Base-by-base conservation (phyloP, 2,888 invertebrate genomes). In the Gerris lacustris region DNA sequence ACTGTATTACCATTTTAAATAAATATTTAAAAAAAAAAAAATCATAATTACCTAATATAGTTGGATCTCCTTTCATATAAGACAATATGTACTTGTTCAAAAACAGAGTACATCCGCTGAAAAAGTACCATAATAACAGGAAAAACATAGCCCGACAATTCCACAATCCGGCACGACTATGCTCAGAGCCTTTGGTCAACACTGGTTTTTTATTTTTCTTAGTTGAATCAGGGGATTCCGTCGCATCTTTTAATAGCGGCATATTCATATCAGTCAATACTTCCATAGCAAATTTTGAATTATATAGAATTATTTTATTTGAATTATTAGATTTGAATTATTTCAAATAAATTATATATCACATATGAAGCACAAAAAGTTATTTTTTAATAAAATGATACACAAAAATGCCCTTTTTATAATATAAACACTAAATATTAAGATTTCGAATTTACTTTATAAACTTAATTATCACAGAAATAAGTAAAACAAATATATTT, bases 71-170 rank as follows among this genome's bases (percentile, higher is more conserved):
- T 79, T 86, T 84, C 78, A 88, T 83, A 76, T 86, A 88, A 0
- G 88, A 85, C 72, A 91, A 81, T 77, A 90, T 89, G 78, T 89
- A 89, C 79, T 90, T 91, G 80, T 91, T 90, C 72, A 89, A 82
- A 79, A 91, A 90, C 69, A 91, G 81, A 2, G 90, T 90, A 78
- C 87, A 88, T 7, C 87, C 88, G 79, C 89, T 89, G 79, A 91
- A 90, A 77, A 90, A 83, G 78, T 90, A 90, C 90, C 90, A 90
- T 73, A 89, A 79, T 68, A 86, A 79, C 64, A 88, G 80, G 79
- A 88, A 87, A 74, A 85, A 79, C 66, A 87, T 79, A 44, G 87
- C 87, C 77, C 86, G 80, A 55, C 85, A 79, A 78, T 85, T 86
- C 66, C 82, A 81, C 69, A 87, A 79, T 44, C 87, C 87, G 72